These are phyloP conservation scores for Alectoris magna DNA, from an alignment of 2,797 vertebrate genomes.

Conservation along the genomic window DNA sequence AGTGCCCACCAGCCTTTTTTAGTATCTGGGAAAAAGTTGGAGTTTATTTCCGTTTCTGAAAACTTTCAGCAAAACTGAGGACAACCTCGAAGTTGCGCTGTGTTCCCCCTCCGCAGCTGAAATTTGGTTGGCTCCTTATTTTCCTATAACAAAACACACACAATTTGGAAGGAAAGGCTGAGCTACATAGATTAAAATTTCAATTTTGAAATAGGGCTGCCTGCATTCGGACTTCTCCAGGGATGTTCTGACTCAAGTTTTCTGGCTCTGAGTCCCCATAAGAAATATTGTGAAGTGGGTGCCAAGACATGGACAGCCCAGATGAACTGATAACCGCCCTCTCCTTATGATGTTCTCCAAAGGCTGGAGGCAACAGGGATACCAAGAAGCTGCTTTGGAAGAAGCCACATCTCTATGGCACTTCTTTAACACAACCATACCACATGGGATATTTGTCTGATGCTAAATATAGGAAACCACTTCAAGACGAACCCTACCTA, in stretches of 20 bases:
- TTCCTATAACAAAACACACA: neutral
- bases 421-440: neutral
- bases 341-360: neutral
- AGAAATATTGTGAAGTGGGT: neutral
- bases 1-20: neutral
- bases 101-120: rapidly evolving
- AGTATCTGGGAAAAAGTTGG: neutral
- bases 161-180: neutral
- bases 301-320: neutral
- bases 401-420: neutral
- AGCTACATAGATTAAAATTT: neutral
- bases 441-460: neutral
- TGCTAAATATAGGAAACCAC: neutral
- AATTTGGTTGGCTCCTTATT: neutral
- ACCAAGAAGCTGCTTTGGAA: neutral
- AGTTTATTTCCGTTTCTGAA: neutral
- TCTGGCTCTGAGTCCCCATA: neutral
- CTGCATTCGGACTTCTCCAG: neutral
- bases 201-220: neutral
- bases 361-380: neutral
- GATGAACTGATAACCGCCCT: neutral
- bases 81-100: rapidly evolving
- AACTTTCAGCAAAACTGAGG: neutral
- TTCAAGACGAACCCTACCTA: neutral
- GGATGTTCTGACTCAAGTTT: neutral